These are phyloP conservation scores for Leuciscus waleckii DNA, from an alignment of 2,797 vertebrate species.

Conservation along the genomic window DNA sequence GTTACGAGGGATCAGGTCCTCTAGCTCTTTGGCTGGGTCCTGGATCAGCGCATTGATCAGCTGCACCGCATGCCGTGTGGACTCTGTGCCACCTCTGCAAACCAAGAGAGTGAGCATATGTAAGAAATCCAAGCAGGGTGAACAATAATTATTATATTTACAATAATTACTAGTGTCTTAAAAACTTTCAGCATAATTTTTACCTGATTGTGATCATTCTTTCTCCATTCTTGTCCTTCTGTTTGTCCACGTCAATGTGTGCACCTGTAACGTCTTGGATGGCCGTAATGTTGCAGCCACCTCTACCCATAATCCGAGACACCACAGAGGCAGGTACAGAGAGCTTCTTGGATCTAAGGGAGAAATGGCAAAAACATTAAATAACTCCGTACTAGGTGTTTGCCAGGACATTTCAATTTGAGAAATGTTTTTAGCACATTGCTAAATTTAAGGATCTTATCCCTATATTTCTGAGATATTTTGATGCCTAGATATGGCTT, in stretches of 20 bases:
- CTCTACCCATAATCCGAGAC: slow-evolving; percentile 98
- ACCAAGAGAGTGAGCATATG: slow-evolving; percentile 5
- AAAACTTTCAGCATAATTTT: not conserved
- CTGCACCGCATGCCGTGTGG: slow-evolving; percentile 95
- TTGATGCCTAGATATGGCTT: not conserved
- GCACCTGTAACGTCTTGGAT: slow-evolving; percentile 99
- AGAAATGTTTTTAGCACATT: not conserved
- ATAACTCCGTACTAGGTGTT: not conserved
- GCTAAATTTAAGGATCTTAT: not conserved
- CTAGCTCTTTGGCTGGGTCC: slow-evolving; percentile 98
- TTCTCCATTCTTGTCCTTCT: slow-evolving; percentile 99
- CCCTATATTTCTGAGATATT: not conserved
- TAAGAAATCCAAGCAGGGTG: not conserved
- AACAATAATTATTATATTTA: not conserved
- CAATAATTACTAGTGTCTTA: not conserved
- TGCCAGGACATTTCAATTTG: not conserved
- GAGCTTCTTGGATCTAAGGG: slow-evolving; percentile 94
- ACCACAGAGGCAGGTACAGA: slow-evolving; percentile 98
- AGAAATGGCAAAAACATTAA: not conserved
- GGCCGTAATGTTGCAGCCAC: slow-evolving; percentile 98
- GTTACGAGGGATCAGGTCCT: slow-evolving; percentile 97
- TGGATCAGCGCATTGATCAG: slow-evolving; percentile 99
- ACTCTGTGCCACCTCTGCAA: slow-evolving; percentile 95
- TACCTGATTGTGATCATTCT: slow-evolving; percentile 99
- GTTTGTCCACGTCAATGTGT: slow-evolving; percentile 99